phyloP scores from a whole-genome alignment of 2,797 vertebrate species.

The Amblyraja radiata region DNA sequence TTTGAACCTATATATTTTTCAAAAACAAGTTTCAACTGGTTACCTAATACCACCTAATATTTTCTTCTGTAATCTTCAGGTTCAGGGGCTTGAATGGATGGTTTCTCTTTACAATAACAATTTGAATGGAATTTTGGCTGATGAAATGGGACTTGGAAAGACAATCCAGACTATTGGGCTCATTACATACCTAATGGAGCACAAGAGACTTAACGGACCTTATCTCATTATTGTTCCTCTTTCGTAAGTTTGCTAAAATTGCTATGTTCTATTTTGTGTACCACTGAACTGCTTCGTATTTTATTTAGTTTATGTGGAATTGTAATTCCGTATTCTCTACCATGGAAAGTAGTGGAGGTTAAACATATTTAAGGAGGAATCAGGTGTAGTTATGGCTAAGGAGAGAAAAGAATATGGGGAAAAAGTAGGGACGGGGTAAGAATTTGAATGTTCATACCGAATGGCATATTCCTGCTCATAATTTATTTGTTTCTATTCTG shows the following conservation, averaged over 20 bases:
- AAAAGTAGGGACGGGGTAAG: too few species aligned
- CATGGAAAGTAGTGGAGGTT: too few species aligned
- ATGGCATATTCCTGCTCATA: too few species aligned
- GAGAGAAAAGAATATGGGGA: too few species aligned
- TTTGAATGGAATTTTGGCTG: conserved; percentile 90
- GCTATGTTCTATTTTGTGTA: conserved; percentile 26
- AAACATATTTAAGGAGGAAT: too few species aligned
- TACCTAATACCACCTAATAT: background rate
- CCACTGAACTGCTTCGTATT: conserved; percentile 1
- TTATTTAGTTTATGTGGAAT: conserved; percentile 37
- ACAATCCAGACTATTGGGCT: conserved; percentile 98
- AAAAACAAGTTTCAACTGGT: background rate
- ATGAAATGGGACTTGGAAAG: conserved; percentile 97
- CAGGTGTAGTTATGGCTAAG: too few species aligned
- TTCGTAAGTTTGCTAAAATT: conserved; percentile 72
- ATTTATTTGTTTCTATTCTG: background rate
- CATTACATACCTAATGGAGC: conserved; percentile 93
- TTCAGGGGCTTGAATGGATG: conserved; percentile 96
- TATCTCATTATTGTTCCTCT: conserved; percentile 96
- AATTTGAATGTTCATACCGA: too few species aligned
- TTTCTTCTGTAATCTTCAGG: conserved; percentile 53
- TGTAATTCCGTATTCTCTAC: conserved; percentile 33
- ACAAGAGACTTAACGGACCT: conserved; percentile 90
- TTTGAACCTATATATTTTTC: background rate
- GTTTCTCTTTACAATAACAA: conserved; percentile 97